Base-by-base conservation (phyloP, 2,797 vertebrate species). In the Acanthurus leucopareius region DNA sequence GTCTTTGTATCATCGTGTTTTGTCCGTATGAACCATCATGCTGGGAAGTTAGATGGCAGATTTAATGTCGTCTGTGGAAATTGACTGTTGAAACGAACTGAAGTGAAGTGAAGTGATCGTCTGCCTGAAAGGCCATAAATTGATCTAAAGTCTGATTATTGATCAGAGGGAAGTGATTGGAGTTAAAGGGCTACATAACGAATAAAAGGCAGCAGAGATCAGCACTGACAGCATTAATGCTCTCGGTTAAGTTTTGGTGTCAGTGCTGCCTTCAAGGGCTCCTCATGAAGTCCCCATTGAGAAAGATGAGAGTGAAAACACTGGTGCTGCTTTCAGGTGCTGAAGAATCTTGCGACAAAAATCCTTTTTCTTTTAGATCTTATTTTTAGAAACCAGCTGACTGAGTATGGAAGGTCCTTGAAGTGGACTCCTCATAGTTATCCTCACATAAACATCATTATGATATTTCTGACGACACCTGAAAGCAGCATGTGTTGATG, bases 391-490 rank as follows among this genome's bases (percentile, higher is more conserved):
- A 10, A n/a, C 10, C 16, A 35, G 16, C 35, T 44, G 20, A n/a
- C 22, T 19, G 25, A 32, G 28, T 4, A 32, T 32, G 28, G 28
- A 32, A 32, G 28, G 28, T 32, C 28, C 28, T n/a, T 22, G 4
- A 9, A 44, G 11, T 22, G 28, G 28, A 32, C 35, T 57, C 51
- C 14, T 53, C 11, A 15, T 11, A 45, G 44, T 3, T 13, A 45
- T 42, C 40, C 28, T 32, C 28, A 32, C 28, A 32, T 32, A 32
- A 59, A 38, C 47, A 59, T 38, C n/a, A n/a, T 71, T 52, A 32
- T 73, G 49, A 69, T 62, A 62, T 66, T 79, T 80, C 48, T 61
- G 64, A 77, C 48, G n/a, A 61, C 3, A 22, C 42, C 11, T 79
- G 63, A 79, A 75, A 20, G 75, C 49, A 77, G 32, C 61, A 19